Percentiles rank a stretch among this genome's conserved stretches.
These are phyloP conservation scores for Brachyhypopomus occidentalis DNA, from an alignment of 2,113 vertebrate species.

Conservation along the genomic window DNA sequence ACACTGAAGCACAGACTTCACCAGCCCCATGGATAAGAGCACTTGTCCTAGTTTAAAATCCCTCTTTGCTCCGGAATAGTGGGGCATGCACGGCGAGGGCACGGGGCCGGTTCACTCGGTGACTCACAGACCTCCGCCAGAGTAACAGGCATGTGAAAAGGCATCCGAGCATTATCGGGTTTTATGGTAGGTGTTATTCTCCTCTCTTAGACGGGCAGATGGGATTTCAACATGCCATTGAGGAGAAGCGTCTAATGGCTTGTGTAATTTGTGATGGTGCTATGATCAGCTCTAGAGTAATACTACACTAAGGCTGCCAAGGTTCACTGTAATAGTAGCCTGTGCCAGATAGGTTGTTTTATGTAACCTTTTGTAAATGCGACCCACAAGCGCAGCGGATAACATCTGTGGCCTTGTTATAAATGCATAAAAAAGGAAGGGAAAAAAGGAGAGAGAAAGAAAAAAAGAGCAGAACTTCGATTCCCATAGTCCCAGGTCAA, in stretches of 20 bases:
- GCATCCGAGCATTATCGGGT: not conserved
- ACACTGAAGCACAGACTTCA: not conserved
- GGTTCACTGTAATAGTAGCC: not conserved
- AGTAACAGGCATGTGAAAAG: not conserved
- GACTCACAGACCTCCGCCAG: constrained; percentile 28
- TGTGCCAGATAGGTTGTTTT: not conserved
- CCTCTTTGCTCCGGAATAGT: constrained; percentile 42
- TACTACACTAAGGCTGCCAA: not conserved
- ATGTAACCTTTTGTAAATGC: not conserved
- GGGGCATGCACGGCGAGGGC: constrained; percentile 19
- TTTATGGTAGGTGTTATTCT: constrained; percentile 11
- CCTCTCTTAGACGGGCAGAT: not conserved
- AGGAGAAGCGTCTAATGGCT: not conserved
- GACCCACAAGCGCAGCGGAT: constrained; percentile 25
- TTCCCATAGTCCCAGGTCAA: constrained; percentile 51
- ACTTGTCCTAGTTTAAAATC: constrained; percentile 39
- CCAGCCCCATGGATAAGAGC: constrained; percentile 7
- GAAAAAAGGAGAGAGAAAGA: not conserved
- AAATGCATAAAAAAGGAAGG: constrained; percentile 43
- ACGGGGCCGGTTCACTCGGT: not conserved
- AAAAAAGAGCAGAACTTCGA: constrained; percentile 22
- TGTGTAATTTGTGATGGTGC: not conserved
- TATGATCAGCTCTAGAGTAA: not conserved
- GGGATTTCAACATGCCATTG: not conserved
- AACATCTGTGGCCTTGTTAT: constrained; percentile 47